Base-by-base conservation (phyloP, 1,140 invertebrate genomes). In the Hylyphantes graminicola region DNA sequence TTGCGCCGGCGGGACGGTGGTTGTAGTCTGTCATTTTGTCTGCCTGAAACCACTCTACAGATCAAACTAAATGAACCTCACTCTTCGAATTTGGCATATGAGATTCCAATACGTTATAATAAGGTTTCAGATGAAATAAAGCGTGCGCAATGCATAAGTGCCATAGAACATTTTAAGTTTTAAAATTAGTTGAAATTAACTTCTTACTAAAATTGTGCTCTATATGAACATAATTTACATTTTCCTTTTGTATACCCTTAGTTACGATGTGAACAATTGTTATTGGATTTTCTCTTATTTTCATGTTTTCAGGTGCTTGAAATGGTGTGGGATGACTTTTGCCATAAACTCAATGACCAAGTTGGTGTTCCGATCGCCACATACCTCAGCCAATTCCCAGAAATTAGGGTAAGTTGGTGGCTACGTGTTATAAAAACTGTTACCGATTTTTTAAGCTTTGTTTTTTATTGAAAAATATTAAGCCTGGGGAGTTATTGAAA, bases 271-370 rank as follows among this genome's bases (percentile, higher is more conserved):
- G 12, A 15, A 15, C 1, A 2, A 61, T 61, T 2, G 57, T 12
- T 61, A 61, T 17, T 15, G 57, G 12, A 15, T 2, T 61, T 2
- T 61, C 6, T 61, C 1, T 61, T 61, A 61, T 61, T 61, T 17
- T 61, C 17, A 35, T 35, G 35, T 55, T 54, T 19, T 76, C 9
- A 85, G 84, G 94, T 94, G 88, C 92, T 96, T 87, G 97, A 98
- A 90, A 94, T 96, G 92, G 91, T 98, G 82, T 98, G 96, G 96
- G 95, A 95, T 88, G 96, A 98, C 91, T 97, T 97, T 90, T 94
- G 94, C 88, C 95, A 97, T 90, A 98, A 97, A 91, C 91, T 98
- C 85, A 95, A 94, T 68, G 96, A 98, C 89, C 95, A 97, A 92
- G 96, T 98, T 86, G 93, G 97, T 85, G 94, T 97, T 87, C 96